Evolutionary conservation across 2,113 vertebrate species (phyloP).

Genomic region (Tetrax tetrax): DNA sequence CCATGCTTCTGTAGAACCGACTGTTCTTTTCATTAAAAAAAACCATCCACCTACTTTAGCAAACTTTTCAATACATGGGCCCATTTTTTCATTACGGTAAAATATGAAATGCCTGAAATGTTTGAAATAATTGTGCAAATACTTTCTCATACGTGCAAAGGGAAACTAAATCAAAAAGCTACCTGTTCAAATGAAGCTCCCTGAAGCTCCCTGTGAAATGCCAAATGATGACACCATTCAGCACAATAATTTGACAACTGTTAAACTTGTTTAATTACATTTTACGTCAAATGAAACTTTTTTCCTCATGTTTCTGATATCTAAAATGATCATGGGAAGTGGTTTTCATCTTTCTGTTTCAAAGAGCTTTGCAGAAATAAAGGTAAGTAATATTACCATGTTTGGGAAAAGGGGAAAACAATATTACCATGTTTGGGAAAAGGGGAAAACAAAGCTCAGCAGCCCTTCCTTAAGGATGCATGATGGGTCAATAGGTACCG

Average conservation of each 20-base stretch:
- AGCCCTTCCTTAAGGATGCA: neutral
- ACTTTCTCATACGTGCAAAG: neutral
- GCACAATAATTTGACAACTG: neutral
- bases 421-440: neutral
- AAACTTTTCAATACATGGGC: slow-evolving; percentile 1
- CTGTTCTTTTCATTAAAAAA: slow-evolving; percentile 47
- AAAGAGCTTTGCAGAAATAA: neutral
- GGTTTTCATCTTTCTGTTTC: neutral
- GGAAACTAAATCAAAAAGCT: neutral
- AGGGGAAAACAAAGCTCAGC: neutral
- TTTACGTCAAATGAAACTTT: neutral
- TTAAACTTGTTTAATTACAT: neutral
- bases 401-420: neutral
- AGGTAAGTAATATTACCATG: neutral
- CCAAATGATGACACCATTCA: neutral
- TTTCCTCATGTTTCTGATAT: neutral
- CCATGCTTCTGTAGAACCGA: slow-evolving; percentile 37
- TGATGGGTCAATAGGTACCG: neutral
- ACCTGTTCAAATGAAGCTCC: neutral
- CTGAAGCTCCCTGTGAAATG: neutral
- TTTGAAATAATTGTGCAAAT: neutral
- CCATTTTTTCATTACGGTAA: neutral
- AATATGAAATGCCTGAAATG: neutral
- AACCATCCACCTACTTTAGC: neutral
- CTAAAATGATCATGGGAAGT: neutral